A percentile compares a stretch with the other conserved stretches of the same genome.
phyloP scores from a whole-genome alignment of 2,797 vertebrate genomes.

The Enteromius mattozi region DNA sequence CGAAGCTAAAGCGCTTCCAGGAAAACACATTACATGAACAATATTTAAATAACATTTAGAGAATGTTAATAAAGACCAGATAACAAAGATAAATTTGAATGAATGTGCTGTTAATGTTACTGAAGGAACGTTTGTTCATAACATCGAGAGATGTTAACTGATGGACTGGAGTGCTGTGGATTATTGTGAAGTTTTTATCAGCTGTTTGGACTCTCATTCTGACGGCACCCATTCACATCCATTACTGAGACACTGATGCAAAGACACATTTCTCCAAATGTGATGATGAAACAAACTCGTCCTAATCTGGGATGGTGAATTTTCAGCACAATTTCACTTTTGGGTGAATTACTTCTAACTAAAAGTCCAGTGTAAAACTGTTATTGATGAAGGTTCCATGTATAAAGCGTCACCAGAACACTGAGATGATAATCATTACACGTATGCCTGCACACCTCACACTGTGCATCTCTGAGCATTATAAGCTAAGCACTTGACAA shows the following conservation, averaged over 20 bases:
- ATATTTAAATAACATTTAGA: no score
- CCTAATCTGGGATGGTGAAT: background rate
- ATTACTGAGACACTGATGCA: background rate
- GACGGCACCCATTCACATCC: conserved; percentile 1
- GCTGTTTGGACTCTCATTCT: background rate
- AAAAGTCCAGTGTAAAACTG: background rate
- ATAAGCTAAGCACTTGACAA: conserved; percentile 46
- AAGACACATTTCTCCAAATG: background rate
- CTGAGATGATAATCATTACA: background rate
- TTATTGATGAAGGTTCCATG: conserved; percentile 17
- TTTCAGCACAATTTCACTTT: background rate
- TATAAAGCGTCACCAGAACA: background rate
- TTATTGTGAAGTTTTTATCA: background rate
- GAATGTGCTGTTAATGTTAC: no score
- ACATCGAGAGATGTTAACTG: background rate
- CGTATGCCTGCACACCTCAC: conserved; percentile 53
- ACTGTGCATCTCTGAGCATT: conserved; percentile 55
- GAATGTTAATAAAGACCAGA: no score
- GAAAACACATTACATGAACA: no score
- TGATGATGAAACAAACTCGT: background rate
- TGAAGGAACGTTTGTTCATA: no score
- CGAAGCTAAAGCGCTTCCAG: no score
- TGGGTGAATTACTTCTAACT: background rate
- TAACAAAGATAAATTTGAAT: no score
- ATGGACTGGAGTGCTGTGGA: background rate